phyloP scores from a whole-genome alignment of 2,888 invertebrate species.

The Byasa hedistus region DNA sequence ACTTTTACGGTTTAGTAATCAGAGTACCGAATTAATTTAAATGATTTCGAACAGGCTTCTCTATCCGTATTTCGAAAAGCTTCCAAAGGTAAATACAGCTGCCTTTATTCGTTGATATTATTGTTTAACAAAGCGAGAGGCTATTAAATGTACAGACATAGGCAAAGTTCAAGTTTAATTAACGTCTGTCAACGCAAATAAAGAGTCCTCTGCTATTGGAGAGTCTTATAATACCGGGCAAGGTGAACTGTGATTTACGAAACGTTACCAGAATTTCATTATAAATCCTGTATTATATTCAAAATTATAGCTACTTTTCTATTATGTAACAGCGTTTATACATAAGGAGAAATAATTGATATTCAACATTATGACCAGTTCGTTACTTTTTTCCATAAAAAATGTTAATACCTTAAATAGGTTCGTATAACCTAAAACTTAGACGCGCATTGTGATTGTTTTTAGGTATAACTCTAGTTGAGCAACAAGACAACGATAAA shows the following conservation, averaged over 20 bases:
- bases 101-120: conserved; percentile 18
- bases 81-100: conserved; percentile 10
- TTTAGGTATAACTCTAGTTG: no score
- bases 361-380: no score
- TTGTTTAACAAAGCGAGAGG: conserved; percentile 20
- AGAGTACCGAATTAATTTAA: conserved; percentile 31
- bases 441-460: no score
- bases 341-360: background rate
- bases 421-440: no score
- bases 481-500: no score
- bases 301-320: background rate
- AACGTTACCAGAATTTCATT: background rate
- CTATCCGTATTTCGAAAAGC: conserved; percentile 13
- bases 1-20: background rate
- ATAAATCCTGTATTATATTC: background rate
- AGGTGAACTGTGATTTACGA: conserved; percentile 7
- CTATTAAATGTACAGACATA: conserved; percentile 23
- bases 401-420: no score
- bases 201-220: conserved; percentile 21
- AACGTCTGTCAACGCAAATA: conserved; percentile 28
- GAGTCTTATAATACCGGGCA: conserved; percentile 16
- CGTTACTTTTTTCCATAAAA: no score
- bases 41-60: conserved; percentile 15
- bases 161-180: conserved; percentile 27
- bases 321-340: background rate